phyloP scores from a whole-genome alignment of 2,888 invertebrate species.

The Synanthedon vespiformis region DNA sequence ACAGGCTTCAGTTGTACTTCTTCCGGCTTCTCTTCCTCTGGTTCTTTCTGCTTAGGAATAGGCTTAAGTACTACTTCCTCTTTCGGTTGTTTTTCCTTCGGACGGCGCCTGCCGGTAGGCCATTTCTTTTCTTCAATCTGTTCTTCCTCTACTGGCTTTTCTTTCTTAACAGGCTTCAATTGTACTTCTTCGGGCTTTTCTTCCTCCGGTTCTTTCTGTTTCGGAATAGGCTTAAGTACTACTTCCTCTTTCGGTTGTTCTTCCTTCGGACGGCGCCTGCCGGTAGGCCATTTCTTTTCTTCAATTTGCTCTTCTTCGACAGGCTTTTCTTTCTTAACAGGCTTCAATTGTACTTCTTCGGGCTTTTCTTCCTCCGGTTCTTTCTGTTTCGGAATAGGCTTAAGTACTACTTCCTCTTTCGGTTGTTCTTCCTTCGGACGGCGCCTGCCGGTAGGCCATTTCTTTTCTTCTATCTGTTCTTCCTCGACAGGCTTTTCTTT shows the following conservation, averaged over 20 bases:
- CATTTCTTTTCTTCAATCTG: conserved; percentile 33
- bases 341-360: conserved; percentile 30
- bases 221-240: conserved; percentile 34
- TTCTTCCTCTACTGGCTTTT: conserved; percentile 20
- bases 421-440: conserved; percentile 12
- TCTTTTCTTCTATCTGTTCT: too few relatives aligned
- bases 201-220: conserved; percentile 14
- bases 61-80: conserved; percentile 42
- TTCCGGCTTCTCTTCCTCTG: conserved; percentile 36
- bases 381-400: conserved; percentile 31
- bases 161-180: conserved; percentile 10
- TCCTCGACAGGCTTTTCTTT: too few relatives aligned
- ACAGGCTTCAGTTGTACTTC: conserved; percentile 14
- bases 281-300: conserved; percentile 19
- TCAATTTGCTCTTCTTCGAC: conserved; percentile 30
- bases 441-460: too few relatives aligned
- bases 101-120: conserved; percentile 14
- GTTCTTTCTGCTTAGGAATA: conserved; percentile 31
- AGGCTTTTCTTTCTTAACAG: conserved; percentile 16
- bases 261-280: conserved; percentile 15
- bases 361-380: conserved; percentile 28
- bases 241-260: conserved; percentile 28
- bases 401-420: conserved; percentile 25
- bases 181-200: conserved; percentile 13
- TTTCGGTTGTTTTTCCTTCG: conserved; percentile 23